Base-by-base conservation (phyloP, 2,113 vertebrate species). In the Nerophis ophidion region DNA sequence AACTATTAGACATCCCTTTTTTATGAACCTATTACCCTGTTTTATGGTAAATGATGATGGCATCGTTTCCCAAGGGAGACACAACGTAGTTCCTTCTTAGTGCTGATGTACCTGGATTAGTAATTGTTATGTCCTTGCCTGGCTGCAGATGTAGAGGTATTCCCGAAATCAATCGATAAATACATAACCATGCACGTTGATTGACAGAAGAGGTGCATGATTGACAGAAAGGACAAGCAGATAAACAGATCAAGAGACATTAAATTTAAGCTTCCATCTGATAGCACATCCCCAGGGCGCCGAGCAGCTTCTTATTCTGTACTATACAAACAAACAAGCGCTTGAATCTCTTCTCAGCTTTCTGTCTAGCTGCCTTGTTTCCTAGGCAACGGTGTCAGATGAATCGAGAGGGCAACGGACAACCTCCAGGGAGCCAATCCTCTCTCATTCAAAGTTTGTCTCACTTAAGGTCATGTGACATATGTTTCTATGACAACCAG, bases 401-500 rank as follows among this genome's bases (percentile, higher is more conserved):
- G 84, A 89, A 88, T 84, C 77, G 86, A 89, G 88, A 86, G 78
- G 80, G 79, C 81, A 80, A 86, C 81, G 84, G 78, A 82, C 79
- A 81, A 82, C 81, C 86, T 87, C 88, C 77, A 73, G 79, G 82
- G 88, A 87, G 84, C 85, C 84, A 82, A 83, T 83, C 82, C 84
- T 83, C 84, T 83, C 80, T 80, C 79, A 87, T 86, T 84, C 83
- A 86, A 90, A 90, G 86, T 90, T 89, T 88, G 84, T 83, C 83
- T 87, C 83, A 76, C 86, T 89, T 86, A 71, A 71, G 82, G 85
- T 90, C 87, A 87, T 81, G 83, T 89, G 86, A 85, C 80, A 84
- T 79, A 77, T 80, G 89, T 90, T 91, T 84, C 89, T 87, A 90
- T 90, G 88, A 89, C 90, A 89, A 91, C 90, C 84, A 89, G 87